phyloP scores from a whole-genome alignment of 2,113 vertebrate species.

The Calidris pygmaea region DNA sequence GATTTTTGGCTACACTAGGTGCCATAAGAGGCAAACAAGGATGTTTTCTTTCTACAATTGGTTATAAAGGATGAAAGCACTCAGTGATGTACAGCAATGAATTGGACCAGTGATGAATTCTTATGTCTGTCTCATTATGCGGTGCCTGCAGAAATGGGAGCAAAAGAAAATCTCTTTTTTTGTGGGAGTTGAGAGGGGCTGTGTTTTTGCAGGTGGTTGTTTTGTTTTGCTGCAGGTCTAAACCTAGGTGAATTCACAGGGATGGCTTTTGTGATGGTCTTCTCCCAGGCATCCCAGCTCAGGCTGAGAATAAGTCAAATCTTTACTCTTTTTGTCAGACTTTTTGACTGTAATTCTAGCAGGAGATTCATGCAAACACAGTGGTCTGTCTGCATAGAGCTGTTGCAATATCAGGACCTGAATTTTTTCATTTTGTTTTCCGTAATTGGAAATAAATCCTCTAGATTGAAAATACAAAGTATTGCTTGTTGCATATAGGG shows the following conservation, averaged over 20 bases:
- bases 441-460: slow-evolving; percentile 54
- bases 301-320: not conserved
- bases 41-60: not conserved
- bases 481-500: not conserved
- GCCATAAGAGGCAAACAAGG: not conserved
- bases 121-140: not conserved
- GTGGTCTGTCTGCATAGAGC: not conserved
- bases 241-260: not conserved
- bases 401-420: not conserved
- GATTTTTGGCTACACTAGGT: slow-evolving; percentile 14
- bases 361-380: not conserved
- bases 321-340: not conserved
- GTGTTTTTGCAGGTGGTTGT: not conserved
- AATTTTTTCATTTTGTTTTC: slow-evolving; percentile 31
- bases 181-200: not conserved
- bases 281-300: not conserved
- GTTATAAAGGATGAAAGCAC: not conserved
- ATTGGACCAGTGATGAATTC: not conserved
- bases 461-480: not conserved
- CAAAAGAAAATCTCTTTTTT: not conserved
- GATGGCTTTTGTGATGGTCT: not conserved
- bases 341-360: not conserved
- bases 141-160: not conserved
- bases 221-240: not conserved
- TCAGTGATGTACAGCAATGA: not conserved